Evolutionary conservation across 2,888 invertebrate species (phyloP).

Genomic region (Gari tellinella): DNA sequence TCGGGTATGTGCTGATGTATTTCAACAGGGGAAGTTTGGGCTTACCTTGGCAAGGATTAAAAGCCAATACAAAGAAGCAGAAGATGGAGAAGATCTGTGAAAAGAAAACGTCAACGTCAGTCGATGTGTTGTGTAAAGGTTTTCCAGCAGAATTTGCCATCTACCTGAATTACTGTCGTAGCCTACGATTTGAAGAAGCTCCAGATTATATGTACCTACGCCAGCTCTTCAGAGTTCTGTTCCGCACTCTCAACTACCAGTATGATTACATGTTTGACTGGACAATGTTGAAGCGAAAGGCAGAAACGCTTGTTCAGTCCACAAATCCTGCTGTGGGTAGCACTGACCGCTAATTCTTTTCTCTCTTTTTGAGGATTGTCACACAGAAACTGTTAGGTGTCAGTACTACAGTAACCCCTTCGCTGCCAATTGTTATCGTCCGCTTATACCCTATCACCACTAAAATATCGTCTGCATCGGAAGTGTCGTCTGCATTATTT

Average conservation of each 20-base stretch:
- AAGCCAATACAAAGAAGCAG: constrained; percentile 98
- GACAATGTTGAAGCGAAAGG: constrained; percentile 99
- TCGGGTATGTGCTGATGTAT: constrained; percentile 99
- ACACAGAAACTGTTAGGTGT: too few relatives aligned
- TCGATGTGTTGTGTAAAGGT: constrained; percentile 99
- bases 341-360: too few relatives aligned
- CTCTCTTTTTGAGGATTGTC: too few relatives aligned
- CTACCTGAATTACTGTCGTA: constrained; percentile 99
- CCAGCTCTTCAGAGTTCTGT: constrained; percentile 98
- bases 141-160: constrained; percentile 99
- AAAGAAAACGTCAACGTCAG: constrained; percentile 99
- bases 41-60: constrained; percentile 99
- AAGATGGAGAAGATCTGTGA: constrained; percentile 99
- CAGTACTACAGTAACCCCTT: too few relatives aligned
- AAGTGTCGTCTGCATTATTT: too few relatives aligned
- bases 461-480: too few relatives aligned
- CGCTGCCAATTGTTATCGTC: too few relatives aligned
- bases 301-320: too few relatives aligned
- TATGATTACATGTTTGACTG: constrained; percentile 99
- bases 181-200: constrained; percentile 98
- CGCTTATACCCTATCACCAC: too few relatives aligned
- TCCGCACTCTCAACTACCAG: constrained; percentile 99
- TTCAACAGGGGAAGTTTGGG: constrained; percentile 95
- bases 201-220: constrained; percentile 99
- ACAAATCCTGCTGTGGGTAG: too few relatives aligned